These are phyloP conservation scores for Clavelina lepadiformis DNA, from an alignment of 23 tunicate genomes.

Conservation along the genomic window DNA sequence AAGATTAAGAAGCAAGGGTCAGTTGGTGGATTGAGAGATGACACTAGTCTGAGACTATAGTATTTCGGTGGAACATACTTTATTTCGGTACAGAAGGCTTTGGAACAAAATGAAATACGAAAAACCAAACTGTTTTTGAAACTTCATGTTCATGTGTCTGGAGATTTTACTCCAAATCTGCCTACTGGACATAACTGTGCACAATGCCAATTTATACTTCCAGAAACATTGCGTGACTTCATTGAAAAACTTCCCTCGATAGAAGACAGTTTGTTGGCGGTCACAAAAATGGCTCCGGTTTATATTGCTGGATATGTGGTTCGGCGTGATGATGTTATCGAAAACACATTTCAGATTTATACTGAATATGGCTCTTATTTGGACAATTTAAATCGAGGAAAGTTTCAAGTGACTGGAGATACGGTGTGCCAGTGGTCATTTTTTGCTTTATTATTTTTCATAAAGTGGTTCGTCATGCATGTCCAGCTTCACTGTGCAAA, in stretches of 20 bases:
- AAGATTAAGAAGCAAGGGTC: too few species aligned
- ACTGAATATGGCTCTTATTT: slow-evolving; percentile 1
- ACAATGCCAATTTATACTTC: background rate
- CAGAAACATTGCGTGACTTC: background rate
- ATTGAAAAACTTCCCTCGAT: background rate
- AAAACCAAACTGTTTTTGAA: background rate
- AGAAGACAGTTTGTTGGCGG: background rate
- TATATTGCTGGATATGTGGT: slow-evolving; percentile 5
- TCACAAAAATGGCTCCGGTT: background rate
- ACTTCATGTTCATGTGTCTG: background rate
- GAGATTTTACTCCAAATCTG: background rate
- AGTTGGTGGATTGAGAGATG: too few species aligned
- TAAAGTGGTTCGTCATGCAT: background rate
- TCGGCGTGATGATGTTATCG: background rate
- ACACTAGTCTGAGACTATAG: too few species aligned
- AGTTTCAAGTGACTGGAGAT: slow-evolving; percentile 7
- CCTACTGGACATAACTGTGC: slow-evolving; percentile 5
- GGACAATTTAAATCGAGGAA: slow-evolving; percentile 4
- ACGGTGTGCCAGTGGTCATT: slow-evolving; percentile 4
- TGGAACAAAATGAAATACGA: background rate
- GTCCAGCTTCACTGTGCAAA: background rate
- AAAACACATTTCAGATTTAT: slow-evolving; percentile 3
- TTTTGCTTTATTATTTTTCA: slow-evolving; percentile 8
- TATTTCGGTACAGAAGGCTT: background rate
- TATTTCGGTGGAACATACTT: too few species aligned